Evolutionary conservation across 1,140 invertebrate species (phyloP), one percentile per base, ranked within the genome.

Genomic region (Hycleus cichorii): DNA sequence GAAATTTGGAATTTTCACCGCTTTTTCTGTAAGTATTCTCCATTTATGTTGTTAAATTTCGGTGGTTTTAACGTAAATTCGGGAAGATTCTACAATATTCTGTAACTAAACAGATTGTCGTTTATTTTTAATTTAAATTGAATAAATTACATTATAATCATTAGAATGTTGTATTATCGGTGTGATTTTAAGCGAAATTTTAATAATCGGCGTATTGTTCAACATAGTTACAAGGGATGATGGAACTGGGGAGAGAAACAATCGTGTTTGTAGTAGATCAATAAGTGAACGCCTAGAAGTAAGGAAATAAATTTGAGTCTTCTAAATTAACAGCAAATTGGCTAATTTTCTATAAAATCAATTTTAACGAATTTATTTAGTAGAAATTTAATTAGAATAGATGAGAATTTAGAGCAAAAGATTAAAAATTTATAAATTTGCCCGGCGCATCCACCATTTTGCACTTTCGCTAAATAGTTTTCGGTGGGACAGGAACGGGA

Each of bases 201-300:
- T 10, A 47, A 11, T 18, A n/a, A 24, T 26, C 4, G 10, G n/a
- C 27, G 32, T 27, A 38, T 49, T 49, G 10, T 49, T 49, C 32
- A 7, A 12, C 51, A 43, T 53, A 42, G 51, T 53, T 53, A 53
- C 51, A 53, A 44, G 51, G 25, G 51, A 53, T 53, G 51, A 24
- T 46, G 26, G 51, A 32, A 45, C 4, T 46, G 32, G 40, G 46
- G 26, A 46, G 51, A 53, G 51, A 53, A 42, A 53, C 51, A 25
- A 39, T 52, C 46, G 42, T 42, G 24, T 11, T 45, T 32, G 4
- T 32, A 18, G 38, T 39, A 46, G 51, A 53, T 53, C 51, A 45
- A 53, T 53, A 53, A 42, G 51, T 42, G 51, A 45, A 32, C 32
- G 32, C 32, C 32, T 32, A 32, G 32, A 32, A 32, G 7, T 5